Base-by-base conservation (phyloP, 2,888 invertebrate species). In the Spilarctia lutea region DNA sequence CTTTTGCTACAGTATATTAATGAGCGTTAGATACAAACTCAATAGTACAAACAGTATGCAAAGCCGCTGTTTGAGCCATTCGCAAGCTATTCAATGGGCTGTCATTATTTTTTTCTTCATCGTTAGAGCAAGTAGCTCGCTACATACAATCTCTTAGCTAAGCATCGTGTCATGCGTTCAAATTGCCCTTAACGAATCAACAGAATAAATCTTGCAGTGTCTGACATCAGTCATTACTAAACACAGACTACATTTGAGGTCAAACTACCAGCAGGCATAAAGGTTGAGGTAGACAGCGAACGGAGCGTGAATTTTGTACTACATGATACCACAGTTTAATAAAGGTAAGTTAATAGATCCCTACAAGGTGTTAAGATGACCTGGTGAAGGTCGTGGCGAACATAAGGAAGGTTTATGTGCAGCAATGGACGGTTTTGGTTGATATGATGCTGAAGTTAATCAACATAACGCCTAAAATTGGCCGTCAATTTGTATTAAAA, bases 121-220 rank as follows among this genome's bases (percentile, higher is more conserved):
- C 27, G 30, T 60, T 60, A 27, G 60, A 30, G 0, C 27, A 60
- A 60, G 60, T 11, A 27, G 27, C 27, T 11, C n/a, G 16, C 27
- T 6, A 27, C 16, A 27, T 60, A 33, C 27, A 45, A 30, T 35
- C 45, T 48, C 30, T 48, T 20, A 11, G 48, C 24, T 48, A 45
- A 33, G 48, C 45, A 48, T 24, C 48, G 30, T 68, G 68, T 48
- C 68, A 30, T 24, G 20, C 33, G 30, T 68, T 68, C 68, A 68
- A 48, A 68, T 68, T 30, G 48, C 33, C n/a, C 68, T 71, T 60
- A 45, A 42, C 30, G n/a, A 42, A 42, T 42, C 60, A 30, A 63
- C 27, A 7, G 3, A 16, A 71, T 60, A 71, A 60, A 60, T 71
- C 60, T 42, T 30, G 39, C 24, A 71, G 27, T 63, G 70, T 63